Base-by-base conservation (phyloP, 2,113 vertebrate genomes). In the Salvator merianae region DNA sequence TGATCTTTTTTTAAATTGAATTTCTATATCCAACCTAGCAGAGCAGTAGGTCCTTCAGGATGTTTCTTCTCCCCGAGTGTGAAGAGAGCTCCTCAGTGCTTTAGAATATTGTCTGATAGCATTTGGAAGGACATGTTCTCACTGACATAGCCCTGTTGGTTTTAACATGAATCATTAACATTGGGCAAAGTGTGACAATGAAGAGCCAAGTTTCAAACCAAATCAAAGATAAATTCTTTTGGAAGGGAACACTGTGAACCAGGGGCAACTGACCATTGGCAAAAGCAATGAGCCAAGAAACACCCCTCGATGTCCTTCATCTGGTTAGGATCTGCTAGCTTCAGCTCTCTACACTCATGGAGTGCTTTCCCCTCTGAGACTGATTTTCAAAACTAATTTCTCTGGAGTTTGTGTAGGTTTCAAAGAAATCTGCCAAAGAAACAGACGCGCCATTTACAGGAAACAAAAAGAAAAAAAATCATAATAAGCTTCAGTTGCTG, bases 81-180 rank as follows among this genome's bases (percentile, higher is more conserved):
- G 43, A 47, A 47, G 10, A 47, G 47, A 30, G 77, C 65, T 47
- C 43, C 10, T 9, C 43, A 47, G 43, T 47, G 12, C 3, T 7
- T 75, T 72, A 86, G 80, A 87, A 77, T 82, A 28, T 72, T 70
- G 84, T 82, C 43, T 72, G 91, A 59, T 89, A 88, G 84, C 84
- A 20, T 84, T 84, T 91, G 59, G 70, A 81, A 79, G 88, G 89
- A 28, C 53, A 10, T 84, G 55, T 4, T 84, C 65, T 32, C 34
- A 7, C 53, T 87, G 88, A 26, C n/a, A 9, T 68, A 36, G 10
- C 82, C 53, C 36, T 87, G 88, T 90, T 93, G 88, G 53, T 79
- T 88, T 75, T 85, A 68, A 40, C 71, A 66, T 36, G 47, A 90
- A 91, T 86, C 82, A 88, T 91, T 92, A 79, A 82, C 85, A 85